A percentile compares a stretch with the other conserved stretches of the same genome.
Evolutionary conservation across 2,797 vertebrate genomes (phyloP).

Genomic region (Neopelma chrysocephalum): DNA sequence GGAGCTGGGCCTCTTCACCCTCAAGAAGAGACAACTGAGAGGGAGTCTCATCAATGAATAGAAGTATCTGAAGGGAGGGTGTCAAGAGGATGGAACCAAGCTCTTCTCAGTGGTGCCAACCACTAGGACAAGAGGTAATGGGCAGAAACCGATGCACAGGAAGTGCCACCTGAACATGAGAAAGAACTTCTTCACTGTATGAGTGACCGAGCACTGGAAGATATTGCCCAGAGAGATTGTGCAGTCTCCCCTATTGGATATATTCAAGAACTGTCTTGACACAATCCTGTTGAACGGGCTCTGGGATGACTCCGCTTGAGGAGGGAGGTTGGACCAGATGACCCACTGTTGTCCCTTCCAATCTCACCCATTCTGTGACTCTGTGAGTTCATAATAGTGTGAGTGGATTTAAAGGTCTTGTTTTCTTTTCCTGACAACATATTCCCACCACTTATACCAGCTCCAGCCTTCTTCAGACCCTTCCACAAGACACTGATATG

Average conservation of each 20-base stretch:
- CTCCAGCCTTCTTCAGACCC: neutral
- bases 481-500: neutral
- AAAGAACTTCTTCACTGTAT: neutral
- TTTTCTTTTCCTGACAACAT: neutral
- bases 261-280: neutral
- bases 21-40: neutral
- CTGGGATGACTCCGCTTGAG: neutral
- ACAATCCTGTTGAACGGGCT: neutral
- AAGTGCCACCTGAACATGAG: neutral
- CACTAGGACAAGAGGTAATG: neutral
- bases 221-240: neutral
- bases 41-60: fast-evolving
- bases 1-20: neutral
- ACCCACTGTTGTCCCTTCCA: fast-evolving
- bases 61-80: neutral
- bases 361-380: neutral
- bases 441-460: neutral
- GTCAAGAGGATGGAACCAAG: neutral
- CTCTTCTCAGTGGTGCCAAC: neutral
- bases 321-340: neutral
- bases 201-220: neutral
- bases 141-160: neutral
- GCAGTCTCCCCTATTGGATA: neutral
- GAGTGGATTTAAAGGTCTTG: neutral
- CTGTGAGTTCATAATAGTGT: neutral